Base-by-base conservation (phyloP, 1,140 invertebrate genomes). In the Panagrolaimus sp. region DNA sequence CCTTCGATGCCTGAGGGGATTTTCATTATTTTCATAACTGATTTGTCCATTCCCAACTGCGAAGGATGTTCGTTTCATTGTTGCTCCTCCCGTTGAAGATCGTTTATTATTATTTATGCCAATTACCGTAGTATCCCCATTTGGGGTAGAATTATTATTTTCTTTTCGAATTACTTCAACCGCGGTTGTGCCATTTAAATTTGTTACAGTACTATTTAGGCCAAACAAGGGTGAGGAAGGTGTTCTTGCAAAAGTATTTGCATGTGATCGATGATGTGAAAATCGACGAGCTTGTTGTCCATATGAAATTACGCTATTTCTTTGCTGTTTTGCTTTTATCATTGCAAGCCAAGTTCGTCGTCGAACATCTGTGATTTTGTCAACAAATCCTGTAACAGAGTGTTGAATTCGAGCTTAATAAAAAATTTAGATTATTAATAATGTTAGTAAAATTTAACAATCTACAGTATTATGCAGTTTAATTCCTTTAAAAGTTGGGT, bases 401-500 rank as follows among this genome's bases (percentile, higher is more conserved):
- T 38, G 32, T 38, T 38, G 32, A 62, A 17, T 63, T 77, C 78
- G 28, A n/a, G 64, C 28, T 17, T 43, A 21, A 21, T 26, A 21
- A 21, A 64, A 64, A 64, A 8, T 64, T 17, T 17, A 7, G n/a
- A n/a, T 64, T 64, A 55, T 43, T 24, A 26, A 76, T 68, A 55
- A 76, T 76, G 63, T 80, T 80, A 26, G 83, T 79, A 67, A 81
- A 83, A 26, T 77, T 38, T 38, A 38, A 38, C 2, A 38, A 38
- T n/a, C n/a, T n/a, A 38, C 32, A 38, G 32, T 38, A 4, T 38
- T 38, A n/a, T n/a, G n/a, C n/a, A n/a, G n/a, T n/a, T n/a, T n/a
- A n/a, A n/a, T n/a, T n/a, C n/a, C n/a, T n/a, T n/a, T n/a, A n/a
- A n/a, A n/a, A n/a, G n/a, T n/a, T n/a, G n/a, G n/a, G n/a, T n/a